phyloP scores from a whole-genome alignment of 2,113 vertebrate genomes.

The Motacilla alba region DNA sequence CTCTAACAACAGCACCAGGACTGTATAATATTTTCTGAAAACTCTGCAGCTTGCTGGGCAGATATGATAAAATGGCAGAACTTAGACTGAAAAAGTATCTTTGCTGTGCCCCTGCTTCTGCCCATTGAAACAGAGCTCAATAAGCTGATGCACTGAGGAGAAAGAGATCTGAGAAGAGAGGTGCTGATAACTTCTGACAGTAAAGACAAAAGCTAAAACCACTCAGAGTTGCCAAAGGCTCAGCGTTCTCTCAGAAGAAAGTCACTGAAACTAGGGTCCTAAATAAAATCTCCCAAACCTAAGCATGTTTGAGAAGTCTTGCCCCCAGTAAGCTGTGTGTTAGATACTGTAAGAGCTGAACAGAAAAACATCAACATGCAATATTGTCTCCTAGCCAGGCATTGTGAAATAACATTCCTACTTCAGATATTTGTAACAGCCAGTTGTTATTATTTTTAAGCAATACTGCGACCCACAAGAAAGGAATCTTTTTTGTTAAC shows the following conservation, averaged over 20 bases:
- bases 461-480: conserved; percentile 6
- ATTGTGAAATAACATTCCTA: conserved; percentile 29
- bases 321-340: not conserved
- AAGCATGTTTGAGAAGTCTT: not conserved
- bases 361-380: not conserved
- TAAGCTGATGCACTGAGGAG: not conserved
- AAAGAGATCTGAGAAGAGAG: not conserved
- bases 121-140: not conserved
- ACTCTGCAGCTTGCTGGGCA: not conserved
- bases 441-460: conserved; percentile 8
- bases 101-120: not conserved
- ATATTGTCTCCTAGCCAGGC: not conserved
- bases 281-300: not conserved
- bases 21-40: not conserved
- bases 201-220: not conserved
- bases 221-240: not conserved
- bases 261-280: not conserved
- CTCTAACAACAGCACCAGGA: not conserved
- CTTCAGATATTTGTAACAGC: not conserved
- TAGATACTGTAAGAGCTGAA: not conserved
- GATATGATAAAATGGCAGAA: not conserved
- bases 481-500: not conserved
- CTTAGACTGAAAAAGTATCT: not conserved
- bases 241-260: not conserved
- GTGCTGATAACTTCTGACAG: not conserved